A percentile compares a stretch with the other conserved stretches of the same genome.
Conservation (phyloP, 2,797 vertebrate species). For the Lepidocolaptes lacrymiger region DNA sequence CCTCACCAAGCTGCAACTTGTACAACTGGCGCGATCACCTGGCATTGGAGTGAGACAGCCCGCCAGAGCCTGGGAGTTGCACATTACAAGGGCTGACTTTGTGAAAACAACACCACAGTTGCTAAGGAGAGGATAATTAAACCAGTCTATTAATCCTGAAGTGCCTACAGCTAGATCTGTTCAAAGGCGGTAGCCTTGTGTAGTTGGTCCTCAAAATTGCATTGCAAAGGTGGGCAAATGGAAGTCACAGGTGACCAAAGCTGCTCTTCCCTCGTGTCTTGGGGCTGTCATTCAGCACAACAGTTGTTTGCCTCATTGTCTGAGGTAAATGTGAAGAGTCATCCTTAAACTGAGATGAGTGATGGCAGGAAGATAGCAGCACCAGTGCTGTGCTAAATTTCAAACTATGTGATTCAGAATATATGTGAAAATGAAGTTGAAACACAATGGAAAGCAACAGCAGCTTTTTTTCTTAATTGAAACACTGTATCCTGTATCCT, state of each 20-base stretch:
- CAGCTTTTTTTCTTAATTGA: no score
- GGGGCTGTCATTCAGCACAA: not conserved
- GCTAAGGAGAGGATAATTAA: constrained; percentile 37
- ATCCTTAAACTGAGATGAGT: not conserved
- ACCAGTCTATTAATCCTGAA: not conserved
- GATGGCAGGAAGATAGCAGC: not conserved
- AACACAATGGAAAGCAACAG: not conserved
- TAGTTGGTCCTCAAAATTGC: constrained; percentile 1
- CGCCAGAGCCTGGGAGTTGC: not conserved
- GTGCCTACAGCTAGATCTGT: constrained; percentile 25
- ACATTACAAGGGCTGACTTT: not conserved
- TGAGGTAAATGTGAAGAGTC: not conserved
- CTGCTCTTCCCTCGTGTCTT: not conserved
- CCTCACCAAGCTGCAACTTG: constrained; percentile 21
- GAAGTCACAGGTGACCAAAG: not conserved
- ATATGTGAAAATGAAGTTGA: not conserved
- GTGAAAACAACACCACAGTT: not conserved
- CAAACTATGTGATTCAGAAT: not conserved
- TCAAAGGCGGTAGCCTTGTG: constrained; percentile 20
- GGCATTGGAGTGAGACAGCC: not conserved
- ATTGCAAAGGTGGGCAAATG: not conserved
- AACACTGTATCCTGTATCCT: not conserved
- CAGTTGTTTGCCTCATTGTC: not conserved
- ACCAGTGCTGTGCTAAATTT: not conserved
- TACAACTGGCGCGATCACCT: accelerated